These are phyloP conservation scores for Chrysogorgia sp. DNA, from an alignment of 92 coral and sea anemone genomes.

Conservation along the genomic window DNA sequence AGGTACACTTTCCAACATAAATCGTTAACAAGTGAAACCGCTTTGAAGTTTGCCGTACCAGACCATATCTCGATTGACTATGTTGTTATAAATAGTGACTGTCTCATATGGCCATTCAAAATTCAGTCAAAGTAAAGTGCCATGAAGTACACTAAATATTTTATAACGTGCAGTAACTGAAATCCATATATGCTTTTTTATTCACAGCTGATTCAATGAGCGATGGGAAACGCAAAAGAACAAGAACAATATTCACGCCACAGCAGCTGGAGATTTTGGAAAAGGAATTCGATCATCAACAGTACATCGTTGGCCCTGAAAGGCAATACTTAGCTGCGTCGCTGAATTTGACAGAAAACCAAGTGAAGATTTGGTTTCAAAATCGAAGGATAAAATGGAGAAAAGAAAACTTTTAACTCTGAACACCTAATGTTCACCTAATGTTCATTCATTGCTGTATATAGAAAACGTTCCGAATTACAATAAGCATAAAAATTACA, in stretches of 20 bases:
- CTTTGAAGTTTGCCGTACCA: too few species aligned
- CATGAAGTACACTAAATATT: not conserved
- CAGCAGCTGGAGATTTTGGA: constrained; percentile 87
- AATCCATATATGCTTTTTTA: too few species aligned
- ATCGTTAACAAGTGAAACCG: too few species aligned
- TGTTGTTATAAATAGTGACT: too few species aligned
- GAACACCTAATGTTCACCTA: not conserved
- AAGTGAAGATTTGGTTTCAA: constrained; percentile 98
- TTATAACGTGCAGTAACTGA: not conserved
- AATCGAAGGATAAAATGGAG: constrained; percentile 97
- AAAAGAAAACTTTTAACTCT: constrained; percentile 68
- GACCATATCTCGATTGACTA: too few species aligned
- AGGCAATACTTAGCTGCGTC: constrained; percentile 85
- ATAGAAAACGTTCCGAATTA: not conserved
- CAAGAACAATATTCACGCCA: constrained; percentile 91
- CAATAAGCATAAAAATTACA: not conserved
- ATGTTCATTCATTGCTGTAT: too few species aligned
- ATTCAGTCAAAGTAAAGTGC: too few species aligned
- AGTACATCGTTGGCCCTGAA: constrained; percentile 91
- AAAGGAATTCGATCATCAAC: constrained; percentile 88
- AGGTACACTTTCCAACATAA: too few species aligned
- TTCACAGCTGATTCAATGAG: constrained; percentile 9
- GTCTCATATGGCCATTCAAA: too few species aligned
- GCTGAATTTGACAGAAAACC: constrained; percentile 85
- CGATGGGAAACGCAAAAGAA: constrained; percentile 75